These are phyloP conservation scores for Campoplex capitator DNA, from an alignment of 2,888 invertebrate species.

Conservation along the genomic window DNA sequence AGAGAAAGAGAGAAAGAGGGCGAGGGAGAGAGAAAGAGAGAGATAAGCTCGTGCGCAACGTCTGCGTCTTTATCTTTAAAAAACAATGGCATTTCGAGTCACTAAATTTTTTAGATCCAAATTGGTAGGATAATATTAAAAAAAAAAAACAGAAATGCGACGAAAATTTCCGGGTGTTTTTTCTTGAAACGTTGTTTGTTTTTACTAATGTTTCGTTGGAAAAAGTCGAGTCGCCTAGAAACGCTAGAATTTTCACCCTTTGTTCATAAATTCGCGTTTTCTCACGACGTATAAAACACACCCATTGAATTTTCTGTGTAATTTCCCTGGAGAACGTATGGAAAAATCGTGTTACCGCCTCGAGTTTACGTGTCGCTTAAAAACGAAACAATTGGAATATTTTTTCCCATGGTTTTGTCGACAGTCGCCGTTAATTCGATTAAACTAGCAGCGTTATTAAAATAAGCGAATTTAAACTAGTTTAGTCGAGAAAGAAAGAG, in stretches of 20 bases:
- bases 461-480: slow-evolving; percentile 52
- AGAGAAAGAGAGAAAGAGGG: background rate
- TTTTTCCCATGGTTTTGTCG: slow-evolving; percentile 55
- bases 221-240: slow-evolving; percentile 2
- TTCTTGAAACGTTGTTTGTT: background rate
- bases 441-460: slow-evolving; percentile 52
- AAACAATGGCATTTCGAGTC: slow-evolving; percentile 7
- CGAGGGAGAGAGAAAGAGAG: slow-evolving; percentile 32
- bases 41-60: slow-evolving; percentile 54
- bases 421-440: slow-evolving; percentile 53
- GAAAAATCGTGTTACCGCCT: slow-evolving; percentile 40
- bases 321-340: slow-evolving; percentile 23
- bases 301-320: slow-evolving; percentile 39
- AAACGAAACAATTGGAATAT: slow-evolving; percentile 45
- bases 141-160: background rate
- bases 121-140: slow-evolving; percentile 1
- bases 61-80: slow-evolving; percentile 43
- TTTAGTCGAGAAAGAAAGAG: slow-evolving; percentile 40
- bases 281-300: slow-evolving; percentile 40
- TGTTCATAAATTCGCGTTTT: slow-evolving; percentile 50
- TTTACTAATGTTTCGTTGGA: background rate
- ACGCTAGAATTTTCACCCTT: slow-evolving; percentile 40
- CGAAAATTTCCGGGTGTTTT: background rate
- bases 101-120: background rate
- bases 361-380: slow-evolving; percentile 10